Base-by-base conservation (phyloP, 2,113 vertebrate species). In the Andinoacara biseriatus region DNA sequence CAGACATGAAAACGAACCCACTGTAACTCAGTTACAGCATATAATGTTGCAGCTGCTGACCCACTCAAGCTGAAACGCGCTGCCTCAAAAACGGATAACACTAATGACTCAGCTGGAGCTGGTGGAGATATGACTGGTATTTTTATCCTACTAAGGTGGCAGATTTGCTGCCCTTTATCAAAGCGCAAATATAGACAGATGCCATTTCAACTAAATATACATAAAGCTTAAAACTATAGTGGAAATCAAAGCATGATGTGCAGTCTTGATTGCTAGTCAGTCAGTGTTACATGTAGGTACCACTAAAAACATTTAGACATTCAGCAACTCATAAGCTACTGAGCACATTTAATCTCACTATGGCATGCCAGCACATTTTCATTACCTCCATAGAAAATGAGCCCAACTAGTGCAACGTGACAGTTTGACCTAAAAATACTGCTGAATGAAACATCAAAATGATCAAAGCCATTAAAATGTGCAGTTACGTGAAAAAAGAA, bases 1-100 rank as follows among this genome's bases (percentile, higher is more conserved):
- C 31, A 78, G 80, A 88, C 63, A 65, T 65, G 18, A 83, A 87
- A 89, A 88, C 74, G 80, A 85, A 85, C 63, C 58, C n/a, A 65
- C 31, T 33, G 46, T 46, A 65, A 20, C 76, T 46, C 65, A 58
- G 54, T 83, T 57, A 74, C 52, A 31, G 59, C 35, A 82, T 24
- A 79, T 85, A 69, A 86, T 49, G 54, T 57, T 56, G 82, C 67
- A 74, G 57, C 15, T 52, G 63, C 83, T 75, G 63, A 83, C 63
- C 61, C 61, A 75, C 76, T 78, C 58, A 78, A 72, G 75, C 79
- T 74, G 60, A 84, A 88, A 89, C 31, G 52, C 74, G 83, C 81
- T 82, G 57, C 61, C 78, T 81, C 75, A 78, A 33, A 83, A 83
- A 63, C 17, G 29, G 63, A 82, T 82, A 59, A 81, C 78, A 78